Base-by-base conservation (phyloP, 2,888 invertebrate species). In the Minunthozetes semirufus region DNA sequence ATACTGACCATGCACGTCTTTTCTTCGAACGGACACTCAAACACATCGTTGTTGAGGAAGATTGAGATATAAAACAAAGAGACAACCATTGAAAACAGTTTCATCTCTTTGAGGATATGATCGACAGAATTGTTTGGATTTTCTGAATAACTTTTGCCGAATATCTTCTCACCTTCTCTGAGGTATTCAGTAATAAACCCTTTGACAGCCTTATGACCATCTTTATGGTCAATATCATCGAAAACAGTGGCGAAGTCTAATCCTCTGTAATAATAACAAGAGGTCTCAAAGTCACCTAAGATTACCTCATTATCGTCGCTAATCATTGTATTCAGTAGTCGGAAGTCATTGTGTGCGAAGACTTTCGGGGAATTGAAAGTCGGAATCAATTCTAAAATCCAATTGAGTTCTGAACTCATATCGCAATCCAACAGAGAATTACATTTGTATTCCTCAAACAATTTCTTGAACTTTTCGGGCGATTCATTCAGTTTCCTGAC, bases 211-310 rank as follows among this genome's bases (percentile, higher is more conserved):
- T 50, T n/a, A 4, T 50, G 22, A 8, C 11, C 3, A 22, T 61
- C 5, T 3, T 29, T 33, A 63, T 63, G 27, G 6, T 17, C 19
- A 63, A n/a, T 33, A 53, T 72, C 25, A 6, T 0, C 1, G 11
- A 63, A 50, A 61, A 73, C 1, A 13, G 22, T 15, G 4, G 13
- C 46, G 38, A 73, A 38, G 29, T 73, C 73, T n/a, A 29, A 73
- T 17, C 66, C 73, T 38, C 73, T 29, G 13, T 22, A 38, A 22
- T 66, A 66, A 48, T 68, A 73, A n/a, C 29, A 25, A 1, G 73
- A 73, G 19, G 38, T 70, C 1, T 73, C 73, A 25, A 73, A 42
- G 19, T 73, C 73, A 33, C 61, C n/a, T 19, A 73, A 22, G 27
- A 63, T 27, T 1, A 73, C 15, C 11, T 22, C 22, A 27, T 50